phyloP scores from a whole-genome alignment of 2,888 invertebrate species.

The Zaprionus lineosus region DNA sequence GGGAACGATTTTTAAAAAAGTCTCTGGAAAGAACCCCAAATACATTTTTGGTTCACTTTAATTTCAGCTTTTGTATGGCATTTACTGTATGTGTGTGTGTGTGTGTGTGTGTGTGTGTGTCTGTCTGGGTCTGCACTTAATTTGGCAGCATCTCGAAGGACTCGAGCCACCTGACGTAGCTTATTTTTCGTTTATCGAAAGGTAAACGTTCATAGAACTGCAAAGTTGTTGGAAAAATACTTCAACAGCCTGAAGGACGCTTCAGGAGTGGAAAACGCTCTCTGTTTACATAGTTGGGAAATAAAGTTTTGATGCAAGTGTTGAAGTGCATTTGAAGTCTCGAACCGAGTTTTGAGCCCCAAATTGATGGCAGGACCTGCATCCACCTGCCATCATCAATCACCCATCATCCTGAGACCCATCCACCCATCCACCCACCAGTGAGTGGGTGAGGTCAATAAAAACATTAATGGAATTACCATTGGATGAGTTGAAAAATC shows the following conservation, averaged over 20 bases:
- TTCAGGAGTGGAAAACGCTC: slow-evolving; percentile 16
- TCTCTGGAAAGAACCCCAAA: no score
- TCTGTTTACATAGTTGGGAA: slow-evolving; percentile 6
- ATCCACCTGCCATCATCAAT: no score
- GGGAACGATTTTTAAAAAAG: no score
- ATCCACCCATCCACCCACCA: no score
- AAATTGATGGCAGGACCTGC: neutral
- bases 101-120: no score
- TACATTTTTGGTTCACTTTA: no score
- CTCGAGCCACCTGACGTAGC: neutral
- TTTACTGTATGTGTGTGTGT: neutral
- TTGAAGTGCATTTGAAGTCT: slow-evolving; percentile 39
- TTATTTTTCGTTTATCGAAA: neutral
- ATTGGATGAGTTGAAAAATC: slow-evolving; percentile 1
- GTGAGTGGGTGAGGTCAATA: slow-evolving; percentile 17
- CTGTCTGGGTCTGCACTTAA: slow-evolving; percentile 1
- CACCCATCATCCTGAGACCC: no score
- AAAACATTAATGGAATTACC: slow-evolving; percentile 44
- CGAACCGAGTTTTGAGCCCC: neutral
- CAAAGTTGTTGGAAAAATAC: slow-evolving; percentile 2
- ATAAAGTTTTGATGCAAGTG: slow-evolving; percentile 18
- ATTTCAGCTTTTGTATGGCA: no score
- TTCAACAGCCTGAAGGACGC: slow-evolving; percentile 5
- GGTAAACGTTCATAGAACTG: neutral
- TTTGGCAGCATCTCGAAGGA: neutral